These are phyloP conservation scores for Sceliomorpha sp. DNA, from an alignment of 2,888 invertebrate genomes.

Conservation along the genomic window DNA sequence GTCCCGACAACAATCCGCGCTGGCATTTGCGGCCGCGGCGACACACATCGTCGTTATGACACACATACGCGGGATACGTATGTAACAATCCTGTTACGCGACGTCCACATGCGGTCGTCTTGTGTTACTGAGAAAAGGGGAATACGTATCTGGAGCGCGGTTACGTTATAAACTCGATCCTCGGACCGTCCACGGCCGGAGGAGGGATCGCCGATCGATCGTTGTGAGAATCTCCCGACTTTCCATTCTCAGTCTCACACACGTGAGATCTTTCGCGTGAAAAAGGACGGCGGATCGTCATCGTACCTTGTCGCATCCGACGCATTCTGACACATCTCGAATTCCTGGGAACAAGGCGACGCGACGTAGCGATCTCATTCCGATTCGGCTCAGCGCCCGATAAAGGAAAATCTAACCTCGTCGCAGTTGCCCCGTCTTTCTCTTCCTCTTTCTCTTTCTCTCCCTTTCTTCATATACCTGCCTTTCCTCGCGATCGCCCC, in stretches of 20 bases:
- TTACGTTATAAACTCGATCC: conserved; percentile 43
- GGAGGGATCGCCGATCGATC: conserved; percentile 41
- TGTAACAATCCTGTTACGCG: conserved; percentile 14
- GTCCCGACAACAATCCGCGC: conserved; percentile 19
- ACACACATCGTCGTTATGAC: conserved; percentile 11
- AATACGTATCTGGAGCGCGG: conserved; percentile 28
- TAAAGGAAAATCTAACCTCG: conserved; percentile 28
- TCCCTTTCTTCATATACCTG: conserved; percentile 1
- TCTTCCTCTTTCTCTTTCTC: not conserved
- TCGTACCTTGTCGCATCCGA: conserved; percentile 25
- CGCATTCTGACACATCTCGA: conserved; percentile 48
- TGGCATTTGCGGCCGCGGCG: conserved; percentile 11
- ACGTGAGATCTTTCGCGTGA: too few species aligned
- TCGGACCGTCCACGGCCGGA: conserved; percentile 16
- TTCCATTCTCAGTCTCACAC: conserved; percentile 53
- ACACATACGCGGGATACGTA: conserved; percentile 11
- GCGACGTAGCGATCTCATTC: conserved; percentile 37
- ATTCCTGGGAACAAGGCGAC: conserved; percentile 40
- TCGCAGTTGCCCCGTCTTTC: conserved; percentile 1
- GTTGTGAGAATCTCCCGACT: conserved; percentile 52
- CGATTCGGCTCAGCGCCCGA: conserved; percentile 21
- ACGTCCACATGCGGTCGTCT: conserved; percentile 36
- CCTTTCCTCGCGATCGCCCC: not conserved
- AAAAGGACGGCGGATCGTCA: conserved; percentile 19
- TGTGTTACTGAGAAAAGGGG: conserved; percentile 44